Conservation (phyloP, 2,113 vertebrate genomes). For the Pteronura brasiliensis region DNA sequence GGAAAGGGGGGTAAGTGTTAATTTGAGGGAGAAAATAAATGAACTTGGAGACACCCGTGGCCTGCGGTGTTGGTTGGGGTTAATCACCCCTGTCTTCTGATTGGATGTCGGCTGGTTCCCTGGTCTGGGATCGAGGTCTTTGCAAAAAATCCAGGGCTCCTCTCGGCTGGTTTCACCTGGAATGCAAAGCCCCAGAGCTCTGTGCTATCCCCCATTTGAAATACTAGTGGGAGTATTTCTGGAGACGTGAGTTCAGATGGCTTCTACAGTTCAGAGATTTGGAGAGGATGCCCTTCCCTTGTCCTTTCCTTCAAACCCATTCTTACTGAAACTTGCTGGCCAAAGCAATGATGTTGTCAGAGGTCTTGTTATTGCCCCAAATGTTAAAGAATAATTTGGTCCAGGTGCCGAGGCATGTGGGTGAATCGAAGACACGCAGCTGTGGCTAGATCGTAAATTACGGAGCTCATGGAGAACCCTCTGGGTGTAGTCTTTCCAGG, state of each 20-base stretch:
- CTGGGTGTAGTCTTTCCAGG: background rate
- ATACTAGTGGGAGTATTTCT: rapidly evolving
- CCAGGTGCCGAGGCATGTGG: constrained; percentile 36
- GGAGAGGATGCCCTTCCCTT: background rate
- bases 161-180: background rate
- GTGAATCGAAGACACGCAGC: background rate
- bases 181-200: background rate
- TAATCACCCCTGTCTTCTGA: rapidly evolving
- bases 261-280: background rate
- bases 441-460: background rate
- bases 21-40: background rate
- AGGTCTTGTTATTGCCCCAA: background rate
- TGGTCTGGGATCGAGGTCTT: background rate
- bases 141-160: background rate
- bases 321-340: background rate
- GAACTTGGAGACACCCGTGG: rapidly evolving
- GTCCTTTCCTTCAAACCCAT: background rate
- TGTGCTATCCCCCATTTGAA: background rate
- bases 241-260: background rate
- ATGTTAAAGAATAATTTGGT: background rate
- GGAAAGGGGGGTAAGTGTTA: rapidly evolving
- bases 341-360: background rate
- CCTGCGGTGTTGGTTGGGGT: background rate
- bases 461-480: background rate
- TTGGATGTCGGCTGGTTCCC: rapidly evolving